Evolutionary conservation across 2,888 invertebrate genomes (phyloP).

Genomic region (Tenthredo livida): DNA sequence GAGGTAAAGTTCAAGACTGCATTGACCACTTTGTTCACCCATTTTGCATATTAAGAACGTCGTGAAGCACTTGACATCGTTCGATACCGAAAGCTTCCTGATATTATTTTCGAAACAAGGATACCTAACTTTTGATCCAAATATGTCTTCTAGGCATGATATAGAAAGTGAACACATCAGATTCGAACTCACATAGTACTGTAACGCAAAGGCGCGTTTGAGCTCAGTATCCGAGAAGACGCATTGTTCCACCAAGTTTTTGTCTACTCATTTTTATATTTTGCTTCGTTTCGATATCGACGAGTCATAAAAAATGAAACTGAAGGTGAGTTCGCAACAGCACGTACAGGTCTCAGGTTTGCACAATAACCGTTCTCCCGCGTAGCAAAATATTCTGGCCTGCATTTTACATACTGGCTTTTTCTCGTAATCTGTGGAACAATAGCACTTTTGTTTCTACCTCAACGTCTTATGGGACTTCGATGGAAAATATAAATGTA

Average conservation of each 20-base stretch:
- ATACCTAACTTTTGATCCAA: not conserved
- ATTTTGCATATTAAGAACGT: not conserved
- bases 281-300: not conserved
- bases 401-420: too few relatives aligned
- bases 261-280: not conserved
- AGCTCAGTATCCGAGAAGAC: too few relatives aligned
- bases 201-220: too few relatives aligned
- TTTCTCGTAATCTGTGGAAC: too few relatives aligned
- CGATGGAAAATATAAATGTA: too few relatives aligned
- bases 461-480: too few relatives aligned
- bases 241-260: not conserved
- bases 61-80: not conserved
- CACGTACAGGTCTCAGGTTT: not conserved
- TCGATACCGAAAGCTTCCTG: not conserved
- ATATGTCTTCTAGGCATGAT: not conserved
- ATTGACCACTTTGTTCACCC: not conserved
- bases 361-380: not conserved
- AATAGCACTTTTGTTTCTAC: too few relatives aligned
- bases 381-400: too few relatives aligned
- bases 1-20: not conserved
- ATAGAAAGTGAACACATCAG: not conserved
- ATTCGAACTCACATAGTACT: too few relatives aligned
- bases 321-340: not conserved
- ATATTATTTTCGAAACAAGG: not conserved
- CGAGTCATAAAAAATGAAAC: not conserved